Evolutionary conservation across 2,888 invertebrate genomes (phyloP).

Genomic region (Conomelus anceps): DNA sequence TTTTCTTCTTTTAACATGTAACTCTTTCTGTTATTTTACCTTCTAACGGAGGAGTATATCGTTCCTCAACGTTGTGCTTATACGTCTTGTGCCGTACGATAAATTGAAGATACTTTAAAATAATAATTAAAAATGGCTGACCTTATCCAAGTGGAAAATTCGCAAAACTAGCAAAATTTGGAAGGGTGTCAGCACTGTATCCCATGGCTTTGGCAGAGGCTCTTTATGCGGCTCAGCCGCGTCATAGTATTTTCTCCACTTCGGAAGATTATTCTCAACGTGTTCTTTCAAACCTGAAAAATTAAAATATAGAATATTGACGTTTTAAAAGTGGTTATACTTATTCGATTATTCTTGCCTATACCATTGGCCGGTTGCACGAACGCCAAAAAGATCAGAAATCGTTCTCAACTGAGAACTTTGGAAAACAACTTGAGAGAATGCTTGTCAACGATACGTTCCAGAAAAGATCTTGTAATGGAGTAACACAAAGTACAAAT

Average conservation of each 20-base stretch:
- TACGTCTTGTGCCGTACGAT: too few relatives aligned
- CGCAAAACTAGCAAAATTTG: conserved; percentile 64
- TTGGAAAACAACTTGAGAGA: conserved; percentile 7
- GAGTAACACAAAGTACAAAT: conserved; percentile 1
- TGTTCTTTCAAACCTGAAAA: conserved; percentile 45
- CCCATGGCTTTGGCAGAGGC: conserved; percentile 58
- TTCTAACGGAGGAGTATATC: too few relatives aligned
- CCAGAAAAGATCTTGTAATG: conserved; percentile 9
- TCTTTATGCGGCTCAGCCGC: conserved; percentile 44
- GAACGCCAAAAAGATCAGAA: conserved; percentile 10
- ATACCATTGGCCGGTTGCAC: not conserved
- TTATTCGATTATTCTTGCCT: too few relatives aligned
- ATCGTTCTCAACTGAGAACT: conserved; percentile 10
- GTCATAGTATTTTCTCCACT: conserved; percentile 64
- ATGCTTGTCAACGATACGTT: conserved; percentile 8
- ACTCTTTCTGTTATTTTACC: too few relatives aligned
- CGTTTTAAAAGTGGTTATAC: too few relatives aligned
- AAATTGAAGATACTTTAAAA: too few relatives aligned
- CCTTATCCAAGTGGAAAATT: conserved; percentile 68
- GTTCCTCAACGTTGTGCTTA: too few relatives aligned
- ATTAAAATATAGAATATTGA: not conserved
- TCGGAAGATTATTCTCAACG: conserved; percentile 45
- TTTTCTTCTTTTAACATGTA: too few relatives aligned
- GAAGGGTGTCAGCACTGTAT: conserved; percentile 54
- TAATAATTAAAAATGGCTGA: conserved; percentile 41